phyloP scores from a whole-genome alignment of 2,797 vertebrate genomes.

The Petrocephalus schoutedeni region DNA sequence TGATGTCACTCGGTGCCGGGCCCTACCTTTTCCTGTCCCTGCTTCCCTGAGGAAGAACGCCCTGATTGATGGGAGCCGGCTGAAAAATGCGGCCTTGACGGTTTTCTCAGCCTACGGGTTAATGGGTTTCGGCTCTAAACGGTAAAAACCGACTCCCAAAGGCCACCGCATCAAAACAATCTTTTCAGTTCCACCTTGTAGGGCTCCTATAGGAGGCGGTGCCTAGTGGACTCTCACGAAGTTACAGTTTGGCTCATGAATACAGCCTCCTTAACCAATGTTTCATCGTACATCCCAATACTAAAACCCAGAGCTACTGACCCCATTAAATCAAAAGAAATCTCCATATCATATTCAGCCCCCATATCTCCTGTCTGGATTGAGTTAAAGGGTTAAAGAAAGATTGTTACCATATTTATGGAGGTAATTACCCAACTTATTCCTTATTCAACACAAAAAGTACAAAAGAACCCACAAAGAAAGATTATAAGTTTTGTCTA shows the following conservation, averaged over 20 bases:
- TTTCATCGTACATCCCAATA: not conserved
- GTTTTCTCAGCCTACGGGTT: not conserved
- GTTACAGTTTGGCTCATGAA: not conserved
- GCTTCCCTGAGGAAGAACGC: constrained; percentile 4
- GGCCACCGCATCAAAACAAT: not conserved
- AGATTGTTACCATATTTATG: not conserved
- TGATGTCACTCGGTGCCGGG: not conserved
- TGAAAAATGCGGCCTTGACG: not conserved
- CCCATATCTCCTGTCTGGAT: not conserved
- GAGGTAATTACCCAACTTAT: not conserved
- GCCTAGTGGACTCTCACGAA: not conserved
- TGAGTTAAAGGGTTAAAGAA: not conserved
- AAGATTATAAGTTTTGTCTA: not conserved
- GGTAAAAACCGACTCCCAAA: not conserved
- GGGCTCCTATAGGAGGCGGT: not conserved
- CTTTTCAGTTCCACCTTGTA: not conserved
- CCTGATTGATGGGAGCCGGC: constrained; percentile 2
- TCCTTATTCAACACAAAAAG: not conserved
- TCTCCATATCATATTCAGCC: not conserved
- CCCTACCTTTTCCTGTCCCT: constrained; percentile 3
- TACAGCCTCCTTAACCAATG: not conserved
- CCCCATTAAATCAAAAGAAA: not conserved
- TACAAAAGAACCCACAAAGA: not conserved
- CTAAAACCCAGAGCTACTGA: not conserved
- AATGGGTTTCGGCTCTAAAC: not conserved